phyloP scores from a whole-genome alignment of 37 sponge, comb jelly and placozoan genomes.

The Petrosia ficiformis region DNA sequence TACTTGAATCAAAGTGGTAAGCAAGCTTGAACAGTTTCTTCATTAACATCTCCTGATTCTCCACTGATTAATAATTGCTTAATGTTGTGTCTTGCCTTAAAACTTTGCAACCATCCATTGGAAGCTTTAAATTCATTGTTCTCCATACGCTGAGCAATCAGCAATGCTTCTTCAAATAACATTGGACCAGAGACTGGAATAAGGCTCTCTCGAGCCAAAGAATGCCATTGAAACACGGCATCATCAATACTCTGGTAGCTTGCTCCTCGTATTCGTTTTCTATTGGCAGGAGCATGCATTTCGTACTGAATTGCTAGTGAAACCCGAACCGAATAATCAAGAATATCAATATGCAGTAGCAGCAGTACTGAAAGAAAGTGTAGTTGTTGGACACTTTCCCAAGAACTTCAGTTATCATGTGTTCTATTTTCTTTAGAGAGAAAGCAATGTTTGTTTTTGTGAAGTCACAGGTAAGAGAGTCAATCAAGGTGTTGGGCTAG shows the following conservation, averaged over 20 bases:
- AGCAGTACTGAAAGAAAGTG: background rate
- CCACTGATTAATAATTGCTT: conserved; percentile 25
- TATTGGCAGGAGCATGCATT: background rate
- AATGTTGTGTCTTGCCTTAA: conserved; percentile 47
- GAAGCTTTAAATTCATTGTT: conserved; percentile 26
- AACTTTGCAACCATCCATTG: conserved; percentile 57
- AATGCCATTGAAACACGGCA: background rate
- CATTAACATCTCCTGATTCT: conserved; percentile 19
- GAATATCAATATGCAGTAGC: background rate
- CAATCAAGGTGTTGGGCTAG: background rate
- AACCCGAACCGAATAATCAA: background rate
- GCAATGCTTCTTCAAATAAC: conserved; percentile 23
- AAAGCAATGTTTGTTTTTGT: background rate
- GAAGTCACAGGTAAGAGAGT: background rate
- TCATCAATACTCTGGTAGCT: background rate
- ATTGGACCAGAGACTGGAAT: conserved; percentile 27
- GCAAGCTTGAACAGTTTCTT: conserved; percentile 33
- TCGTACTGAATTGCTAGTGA: background rate
- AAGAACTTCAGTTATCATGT: background rate
- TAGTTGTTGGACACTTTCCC: background rate
- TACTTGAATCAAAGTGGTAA: too few relatives aligned
- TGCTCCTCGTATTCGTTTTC: background rate
- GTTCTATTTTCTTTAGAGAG: background rate
- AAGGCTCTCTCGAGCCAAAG: background rate
- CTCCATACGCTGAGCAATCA: conserved; percentile 3